Percentiles rank a stretch among this genome's conserved stretches.
phyloP scores from a whole-genome alignment of 2,797 vertebrate genomes.

The Sylvilagus floridanus region DNA sequence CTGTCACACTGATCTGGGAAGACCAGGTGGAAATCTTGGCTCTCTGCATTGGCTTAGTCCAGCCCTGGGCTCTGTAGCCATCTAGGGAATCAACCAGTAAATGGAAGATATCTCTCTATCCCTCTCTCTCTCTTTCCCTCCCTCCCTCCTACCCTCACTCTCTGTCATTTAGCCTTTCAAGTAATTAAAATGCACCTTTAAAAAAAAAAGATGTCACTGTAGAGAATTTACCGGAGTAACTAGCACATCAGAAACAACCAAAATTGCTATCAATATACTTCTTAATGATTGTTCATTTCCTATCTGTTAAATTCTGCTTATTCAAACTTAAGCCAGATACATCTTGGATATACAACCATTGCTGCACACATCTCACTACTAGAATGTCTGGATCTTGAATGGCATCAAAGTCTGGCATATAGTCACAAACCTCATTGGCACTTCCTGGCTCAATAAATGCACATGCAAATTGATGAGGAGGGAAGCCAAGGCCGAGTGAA shows the following conservation, averaged over 20 bases:
- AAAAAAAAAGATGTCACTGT: background rate
- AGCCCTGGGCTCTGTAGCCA: too few relatives aligned
- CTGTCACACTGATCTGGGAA: too few relatives aligned
- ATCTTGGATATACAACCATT: background rate
- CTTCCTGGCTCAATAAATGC: conserved; percentile 31
- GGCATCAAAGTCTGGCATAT: background rate
- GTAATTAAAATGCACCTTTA: too few relatives aligned
- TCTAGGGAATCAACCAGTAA: too few relatives aligned
- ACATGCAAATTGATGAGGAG: conserved; percentile 61
- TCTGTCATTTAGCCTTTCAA: too few relatives aligned
- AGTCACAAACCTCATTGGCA: conserved; percentile 17
- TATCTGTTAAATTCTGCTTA: conserved; percentile 21
- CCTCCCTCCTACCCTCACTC: too few relatives aligned
- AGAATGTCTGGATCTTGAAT: background rate
- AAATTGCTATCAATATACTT: background rate
- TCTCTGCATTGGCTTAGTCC: too few relatives aligned
- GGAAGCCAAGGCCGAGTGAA: conserved; percentile 58
- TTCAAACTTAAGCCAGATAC: background rate
- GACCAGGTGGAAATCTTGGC: too few relatives aligned
- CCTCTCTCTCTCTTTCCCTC: too few relatives aligned
- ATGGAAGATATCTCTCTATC: too few relatives aligned
- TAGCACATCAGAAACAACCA: background rate
- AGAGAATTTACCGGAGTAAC: background rate
- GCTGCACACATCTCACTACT: background rate
- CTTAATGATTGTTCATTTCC: background rate